Base-by-base conservation (phyloP, 2,888 invertebrate species). In the Heliconius aoede region DNA sequence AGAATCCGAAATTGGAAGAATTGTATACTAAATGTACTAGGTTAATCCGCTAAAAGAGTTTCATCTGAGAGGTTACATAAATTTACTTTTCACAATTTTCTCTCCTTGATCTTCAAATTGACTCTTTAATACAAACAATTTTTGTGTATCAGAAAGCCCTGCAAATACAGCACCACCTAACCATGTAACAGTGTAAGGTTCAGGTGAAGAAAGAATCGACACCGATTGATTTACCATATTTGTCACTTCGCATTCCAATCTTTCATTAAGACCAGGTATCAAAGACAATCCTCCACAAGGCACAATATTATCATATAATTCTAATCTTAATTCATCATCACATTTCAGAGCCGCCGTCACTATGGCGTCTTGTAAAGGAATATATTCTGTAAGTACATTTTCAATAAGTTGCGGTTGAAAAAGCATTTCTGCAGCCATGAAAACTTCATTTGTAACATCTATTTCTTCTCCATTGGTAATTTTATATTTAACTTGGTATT, bases 151-250 rank as follows among this genome's bases (percentile, higher is more conserved):
- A 0, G 83, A 51, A 74, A 93, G 85, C 0, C 88, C 88, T 3
- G 92, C 91, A 69, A 91, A 93, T 0, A 88, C 88, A 1, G 94
- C 89, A 5, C 89, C 94, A 0, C 94, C 94, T 24, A 93, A 80
- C 93, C 93, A 93, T 0, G 89, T 46, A 1, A 89, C 81, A 0
- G 88, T 85, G 58, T 89, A 89, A 0, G 88, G 80, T 79, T 94
- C 93, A 0, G 84, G 46, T 0, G 89, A 87, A 0, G 83, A 69
- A 1, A 86, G 3, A 3, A 93, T 80, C 40, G 84, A 83, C 0
- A 89, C 87, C 0, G 87, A 83, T 13, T 79, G 82, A 1, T 83
- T 18, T 0, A 83, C 73, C 1, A 83, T 15, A 3, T 61, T 62
- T 68, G 87, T 85, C 4, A 93, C 32, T 76, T 93, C 93, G 1